Conservation (phyloP, 2,888 invertebrate genomes). For the Cheilosia impressa region DNA sequence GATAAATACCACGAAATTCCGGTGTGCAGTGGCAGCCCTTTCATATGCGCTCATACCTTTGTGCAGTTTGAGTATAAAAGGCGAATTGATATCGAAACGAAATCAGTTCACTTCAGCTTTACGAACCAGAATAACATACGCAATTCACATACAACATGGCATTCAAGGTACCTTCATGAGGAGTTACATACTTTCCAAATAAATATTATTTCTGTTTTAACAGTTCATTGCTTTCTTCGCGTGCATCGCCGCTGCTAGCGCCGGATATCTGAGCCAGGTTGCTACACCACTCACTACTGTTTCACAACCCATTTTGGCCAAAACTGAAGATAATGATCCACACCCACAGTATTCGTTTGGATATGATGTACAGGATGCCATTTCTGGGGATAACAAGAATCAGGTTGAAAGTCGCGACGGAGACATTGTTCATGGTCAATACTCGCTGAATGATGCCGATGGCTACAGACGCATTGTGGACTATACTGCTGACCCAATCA, state of each 20-base stretch:
- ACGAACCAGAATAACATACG: conserved; percentile 56
- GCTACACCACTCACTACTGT: conserved; percentile 75
- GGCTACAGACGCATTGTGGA: conserved; percentile 83
- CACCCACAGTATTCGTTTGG: conserved; percentile 83
- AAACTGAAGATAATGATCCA: conserved; percentile 81
- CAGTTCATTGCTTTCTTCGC: conserved; percentile 67
- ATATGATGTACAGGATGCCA: conserved; percentile 83
- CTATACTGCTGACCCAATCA: conserved; percentile 83
- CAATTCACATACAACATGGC: conserved; percentile 37
- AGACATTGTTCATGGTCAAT: conserved; percentile 83
- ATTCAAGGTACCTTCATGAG: conserved; percentile 8
- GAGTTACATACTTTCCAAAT: background rate
- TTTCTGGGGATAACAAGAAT: conserved; percentile 83
- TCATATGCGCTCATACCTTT: conserved; percentile 17
- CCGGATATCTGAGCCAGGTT: conserved; percentile 77
- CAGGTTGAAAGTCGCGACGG: conserved; percentile 83
- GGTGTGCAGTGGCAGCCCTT: conserved; percentile 18
- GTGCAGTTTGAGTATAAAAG: conserved; percentile 55
- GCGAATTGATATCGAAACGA: conserved; percentile 35
- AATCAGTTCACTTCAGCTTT: conserved; percentile 69
- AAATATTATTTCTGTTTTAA: background rate
- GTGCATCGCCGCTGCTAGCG: conserved; percentile 80
- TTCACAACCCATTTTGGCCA: conserved; percentile 76
- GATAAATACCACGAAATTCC: conserved; percentile 38
- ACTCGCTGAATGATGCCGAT: conserved; percentile 83